Evolutionary conservation across 2,113 vertebrate genomes (phyloP).

Genomic region (Hirundichthys speculiger): DNA sequence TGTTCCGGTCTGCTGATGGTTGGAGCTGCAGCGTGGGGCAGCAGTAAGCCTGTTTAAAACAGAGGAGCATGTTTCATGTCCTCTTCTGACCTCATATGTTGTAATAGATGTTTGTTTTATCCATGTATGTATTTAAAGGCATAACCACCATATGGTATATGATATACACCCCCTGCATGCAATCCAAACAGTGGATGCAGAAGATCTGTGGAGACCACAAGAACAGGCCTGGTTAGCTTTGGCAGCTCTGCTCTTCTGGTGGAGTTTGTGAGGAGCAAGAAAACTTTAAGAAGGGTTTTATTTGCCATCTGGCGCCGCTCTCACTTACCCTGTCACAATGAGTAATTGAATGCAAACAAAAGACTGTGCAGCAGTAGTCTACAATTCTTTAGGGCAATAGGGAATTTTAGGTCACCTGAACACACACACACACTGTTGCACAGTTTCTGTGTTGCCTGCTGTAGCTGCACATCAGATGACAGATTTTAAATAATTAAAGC

Average conservation of each 20-base stretch:
- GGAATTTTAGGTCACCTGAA: too few species aligned
- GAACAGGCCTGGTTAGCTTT: neutral
- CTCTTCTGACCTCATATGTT: neutral
- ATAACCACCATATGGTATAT: neutral
- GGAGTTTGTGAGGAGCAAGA: too few species aligned
- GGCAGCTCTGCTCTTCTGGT: neutral
- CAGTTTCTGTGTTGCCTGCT: too few species aligned
- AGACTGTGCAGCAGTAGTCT: too few species aligned
- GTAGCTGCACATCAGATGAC: too few species aligned
- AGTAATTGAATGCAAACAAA: too few species aligned
- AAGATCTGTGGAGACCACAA: neutral
- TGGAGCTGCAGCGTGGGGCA: conserved; percentile 1
- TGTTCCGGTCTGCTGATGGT: conserved; percentile 20
- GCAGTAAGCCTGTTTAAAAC: conserved; percentile 19
- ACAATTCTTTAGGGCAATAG: too few species aligned
- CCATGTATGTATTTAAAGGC: neutral
- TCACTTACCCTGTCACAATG: too few species aligned
- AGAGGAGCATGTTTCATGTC: conserved; percentile 4
- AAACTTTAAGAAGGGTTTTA: too few species aligned
- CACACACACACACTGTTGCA: too few species aligned
- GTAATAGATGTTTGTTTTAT: neutral
- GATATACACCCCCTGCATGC: neutral
- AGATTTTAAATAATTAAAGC: too few species aligned
- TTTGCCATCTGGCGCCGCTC: too few species aligned
- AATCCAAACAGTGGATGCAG: neutral